Conservation (phyloP, 2,113 vertebrate genomes). For the Lycaon pictus region DNA sequence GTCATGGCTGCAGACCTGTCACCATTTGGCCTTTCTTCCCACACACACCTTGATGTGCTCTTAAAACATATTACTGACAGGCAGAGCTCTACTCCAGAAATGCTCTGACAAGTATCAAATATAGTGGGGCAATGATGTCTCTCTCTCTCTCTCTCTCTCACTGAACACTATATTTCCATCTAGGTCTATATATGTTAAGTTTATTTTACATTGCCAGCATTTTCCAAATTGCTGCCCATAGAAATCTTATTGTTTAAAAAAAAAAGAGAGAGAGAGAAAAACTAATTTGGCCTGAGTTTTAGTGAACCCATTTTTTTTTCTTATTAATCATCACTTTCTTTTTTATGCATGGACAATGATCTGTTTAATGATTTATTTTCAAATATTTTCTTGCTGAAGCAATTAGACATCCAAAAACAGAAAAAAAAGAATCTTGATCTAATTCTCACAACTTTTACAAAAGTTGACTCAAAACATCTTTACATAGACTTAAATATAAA, state of each 20-base stretch:
- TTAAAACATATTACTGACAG: neutral
- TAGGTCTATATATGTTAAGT: neutral
- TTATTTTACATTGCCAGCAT: neutral
- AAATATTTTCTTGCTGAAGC: neutral
- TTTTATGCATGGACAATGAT: neutral
- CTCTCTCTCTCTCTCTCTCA: neutral
- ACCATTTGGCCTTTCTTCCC: neutral
- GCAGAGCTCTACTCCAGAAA: neutral
- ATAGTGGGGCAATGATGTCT: neutral
- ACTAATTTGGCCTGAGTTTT: neutral
- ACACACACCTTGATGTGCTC: neutral
- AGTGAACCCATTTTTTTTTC: neutral
- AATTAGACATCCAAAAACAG: neutral
- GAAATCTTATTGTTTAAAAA: neutral
- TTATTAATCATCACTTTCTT: neutral
- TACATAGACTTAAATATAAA: neutral
- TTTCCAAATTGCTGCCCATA: neutral
- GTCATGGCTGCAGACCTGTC: neutral
- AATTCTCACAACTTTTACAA: slow-evolving; percentile 10
- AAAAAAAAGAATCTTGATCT: neutral
- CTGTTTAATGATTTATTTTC: neutral
- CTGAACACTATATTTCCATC: neutral
- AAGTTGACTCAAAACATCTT: neutral
- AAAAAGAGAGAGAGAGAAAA: neutral
- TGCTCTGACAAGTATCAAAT: neutral